Evolutionary conservation across 2,797 vertebrate species (phyloP).

Genomic region (Gorsachius magnificus): DNA sequence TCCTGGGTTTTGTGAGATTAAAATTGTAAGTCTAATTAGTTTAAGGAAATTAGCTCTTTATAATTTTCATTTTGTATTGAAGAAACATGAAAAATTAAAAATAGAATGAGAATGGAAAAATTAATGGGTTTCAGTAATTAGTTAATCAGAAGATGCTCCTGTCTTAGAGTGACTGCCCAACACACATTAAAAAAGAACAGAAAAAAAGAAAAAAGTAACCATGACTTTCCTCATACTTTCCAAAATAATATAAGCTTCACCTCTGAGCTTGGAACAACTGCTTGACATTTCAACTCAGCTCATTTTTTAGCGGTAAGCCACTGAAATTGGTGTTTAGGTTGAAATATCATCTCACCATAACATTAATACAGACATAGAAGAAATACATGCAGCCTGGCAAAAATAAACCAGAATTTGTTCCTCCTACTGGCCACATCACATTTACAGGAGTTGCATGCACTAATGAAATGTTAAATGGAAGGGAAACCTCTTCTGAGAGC

Average conservation of each 20-base stretch:
- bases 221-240: slow-evolving; percentile 65
- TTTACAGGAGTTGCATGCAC: neutral
- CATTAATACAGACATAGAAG: slow-evolving; percentile 22
- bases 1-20: slow-evolving; percentile 63
- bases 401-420: slow-evolving; percentile 44
- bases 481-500: slow-evolving; percentile 38
- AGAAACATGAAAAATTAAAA: slow-evolving; percentile 63
- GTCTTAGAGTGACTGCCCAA: slow-evolving; percentile 63
- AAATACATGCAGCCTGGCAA: slow-evolving; percentile 44
- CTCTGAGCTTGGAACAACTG: slow-evolving; percentile 59
- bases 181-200: neutral
- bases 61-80: slow-evolving; percentile 68
- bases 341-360: slow-evolving; percentile 49
- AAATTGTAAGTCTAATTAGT: slow-evolving; percentile 66
- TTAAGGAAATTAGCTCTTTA: slow-evolving; percentile 58
- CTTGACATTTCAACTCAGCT: slow-evolving; percentile 63
- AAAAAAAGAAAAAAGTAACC: slow-evolving; percentile 18
- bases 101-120: slow-evolving; percentile 62
- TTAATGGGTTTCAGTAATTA: slow-evolving; percentile 63
- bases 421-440: slow-evolving; percentile 22
- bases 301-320: slow-evolving; percentile 48
- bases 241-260: slow-evolving; percentile 66
- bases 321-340: slow-evolving; percentile 28
- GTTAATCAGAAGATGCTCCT: slow-evolving; percentile 64
- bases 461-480: slow-evolving; percentile 38